Percentiles rank a stretch among this genome's conserved stretches.
These are phyloP conservation scores for Scytalopus superciliaris DNA, from an alignment of 2,113 vertebrate genomes.

Conservation along the genomic window DNA sequence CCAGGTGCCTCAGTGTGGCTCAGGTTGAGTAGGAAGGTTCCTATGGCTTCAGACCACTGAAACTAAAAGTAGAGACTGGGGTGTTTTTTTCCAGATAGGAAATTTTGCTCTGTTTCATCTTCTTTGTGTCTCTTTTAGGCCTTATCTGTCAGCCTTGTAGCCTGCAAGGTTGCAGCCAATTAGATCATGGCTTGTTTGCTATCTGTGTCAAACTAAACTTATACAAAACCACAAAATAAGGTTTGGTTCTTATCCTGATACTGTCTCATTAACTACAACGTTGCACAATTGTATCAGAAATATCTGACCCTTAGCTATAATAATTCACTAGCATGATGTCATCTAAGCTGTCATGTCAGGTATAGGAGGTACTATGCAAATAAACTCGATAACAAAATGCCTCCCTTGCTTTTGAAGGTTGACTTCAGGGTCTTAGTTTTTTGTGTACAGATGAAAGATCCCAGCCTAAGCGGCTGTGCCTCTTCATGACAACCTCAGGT, in stretches of 20 bases:
- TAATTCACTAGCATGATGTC: conserved; percentile 50
- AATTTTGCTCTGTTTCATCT: background rate
- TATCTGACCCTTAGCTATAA: conserved; percentile 61
- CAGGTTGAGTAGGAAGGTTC: background rate
- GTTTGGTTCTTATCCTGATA: conserved; percentile 42
- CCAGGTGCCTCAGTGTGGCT: background rate
- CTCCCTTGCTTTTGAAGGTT: conserved; percentile 44
- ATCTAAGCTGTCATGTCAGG: background rate
- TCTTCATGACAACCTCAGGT: background rate
- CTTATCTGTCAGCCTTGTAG: background rate
- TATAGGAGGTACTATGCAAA: conserved; percentile 43
- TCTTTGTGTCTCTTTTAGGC: background rate
- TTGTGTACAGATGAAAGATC: background rate
- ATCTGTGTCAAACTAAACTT: background rate
- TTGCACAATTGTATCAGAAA: conserved; percentile 52
- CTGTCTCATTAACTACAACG: conserved; percentile 10
- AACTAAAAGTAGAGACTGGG: background rate
- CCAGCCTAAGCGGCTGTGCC: background rate
- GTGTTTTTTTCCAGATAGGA: background rate
- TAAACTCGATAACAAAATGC: conserved; percentile 30
- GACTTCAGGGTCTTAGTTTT: background rate
- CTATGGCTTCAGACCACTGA: background rate
- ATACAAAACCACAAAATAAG: conserved; percentile 41
- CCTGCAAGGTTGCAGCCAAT: background rate
- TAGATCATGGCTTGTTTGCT: background rate